phyloP scores from a whole-genome alignment of 1,140 invertebrate species.

The Rhynchophorus ferrugineus region DNA sequence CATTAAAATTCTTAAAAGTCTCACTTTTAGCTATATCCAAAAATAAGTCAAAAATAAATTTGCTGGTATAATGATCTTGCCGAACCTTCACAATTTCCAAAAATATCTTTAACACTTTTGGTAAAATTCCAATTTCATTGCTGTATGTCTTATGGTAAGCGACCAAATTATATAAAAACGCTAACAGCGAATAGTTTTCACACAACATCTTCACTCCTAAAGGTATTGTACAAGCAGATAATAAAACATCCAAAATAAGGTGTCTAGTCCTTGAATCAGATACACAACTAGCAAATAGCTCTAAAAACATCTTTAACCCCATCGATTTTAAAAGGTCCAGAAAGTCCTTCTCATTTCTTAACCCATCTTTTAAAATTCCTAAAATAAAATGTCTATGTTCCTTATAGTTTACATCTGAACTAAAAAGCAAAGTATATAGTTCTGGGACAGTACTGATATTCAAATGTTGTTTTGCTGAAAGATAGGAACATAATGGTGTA shows the following conservation, averaged over 20 bases:
- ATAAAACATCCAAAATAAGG: conserved; percentile 54
- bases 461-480: conserved; percentile 60
- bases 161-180: conserved; percentile 38
- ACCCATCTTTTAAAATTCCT: conserved; percentile 56
- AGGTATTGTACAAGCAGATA: conserved; percentile 50
- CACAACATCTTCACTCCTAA: conserved; percentile 52
- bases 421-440: conserved; percentile 65
- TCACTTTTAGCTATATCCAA: conserved; percentile 10
- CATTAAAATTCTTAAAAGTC: conserved; percentile 6
- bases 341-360: conserved; percentile 45
- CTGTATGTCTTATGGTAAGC: not conserved
- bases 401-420: conserved; percentile 52
- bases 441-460: conserved; percentile 68
- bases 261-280: conserved; percentile 48
- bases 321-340: conserved; percentile 43
- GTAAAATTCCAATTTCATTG: conserved; percentile 10
- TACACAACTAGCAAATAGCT: conserved; percentile 44
- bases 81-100: conserved; percentile 19
- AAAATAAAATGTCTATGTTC: conserved; percentile 62
- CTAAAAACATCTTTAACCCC: conserved; percentile 49
- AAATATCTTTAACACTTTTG: conserved; percentile 18
- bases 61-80: conserved; percentile 18
- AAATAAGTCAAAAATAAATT: conserved; percentile 16
- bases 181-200: conserved; percentile 52
- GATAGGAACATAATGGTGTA: conserved; percentile 56